Percentiles rank a stretch among this genome's conserved stretches.
Evolutionary conservation across 2,888 invertebrate species (phyloP).

Genomic region (Lissonota sp.): DNA sequence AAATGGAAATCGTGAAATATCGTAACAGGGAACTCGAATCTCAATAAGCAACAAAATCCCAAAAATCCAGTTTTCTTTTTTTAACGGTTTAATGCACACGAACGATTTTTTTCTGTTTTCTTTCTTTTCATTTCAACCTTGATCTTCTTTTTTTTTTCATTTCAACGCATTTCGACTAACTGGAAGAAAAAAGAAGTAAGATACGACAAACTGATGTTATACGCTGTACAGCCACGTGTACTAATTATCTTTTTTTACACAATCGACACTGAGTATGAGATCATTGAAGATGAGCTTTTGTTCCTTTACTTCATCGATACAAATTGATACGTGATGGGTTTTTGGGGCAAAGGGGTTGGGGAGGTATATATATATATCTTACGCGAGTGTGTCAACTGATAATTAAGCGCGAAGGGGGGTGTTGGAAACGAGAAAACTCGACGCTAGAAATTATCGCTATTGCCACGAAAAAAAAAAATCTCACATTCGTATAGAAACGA

Average conservation of each 20-base stretch:
- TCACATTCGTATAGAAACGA: conserved; percentile 7
- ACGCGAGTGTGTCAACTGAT: conserved; percentile 29
- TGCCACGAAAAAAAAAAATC: neutral
- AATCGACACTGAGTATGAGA: conserved; percentile 62
- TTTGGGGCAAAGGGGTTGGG: neutral
- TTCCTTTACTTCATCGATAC: conserved; percentile 18
- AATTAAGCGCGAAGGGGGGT: conserved; percentile 15
- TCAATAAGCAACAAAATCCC: too few relatives aligned
- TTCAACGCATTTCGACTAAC: conserved; percentile 19
- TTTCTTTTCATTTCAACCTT: too few relatives aligned
- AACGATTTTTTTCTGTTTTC: too few relatives aligned
- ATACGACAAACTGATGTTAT: conserved; percentile 24
- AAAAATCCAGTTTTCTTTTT: too few relatives aligned
- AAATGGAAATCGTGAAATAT: too few relatives aligned
- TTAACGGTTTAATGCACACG: too few relatives aligned
- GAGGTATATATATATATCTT: conserved; percentile 5
- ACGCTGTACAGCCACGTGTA: conserved; percentile 24
- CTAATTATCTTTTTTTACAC: conserved; percentile 3
- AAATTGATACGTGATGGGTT: conserved; percentile 12
- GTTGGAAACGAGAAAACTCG: neutral
- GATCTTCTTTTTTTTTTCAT: conserved; percentile 19
- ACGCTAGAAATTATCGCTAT: conserved; percentile 3
- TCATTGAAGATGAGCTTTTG: conserved; percentile 37
- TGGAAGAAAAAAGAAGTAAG: conserved; percentile 4
- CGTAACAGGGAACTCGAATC: too few relatives aligned